A percentile compares a stretch with the other conserved stretches of the same genome.
Conservation (phyloP, 1,140 invertebrate species). For the Drosophila leontia region DNA sequence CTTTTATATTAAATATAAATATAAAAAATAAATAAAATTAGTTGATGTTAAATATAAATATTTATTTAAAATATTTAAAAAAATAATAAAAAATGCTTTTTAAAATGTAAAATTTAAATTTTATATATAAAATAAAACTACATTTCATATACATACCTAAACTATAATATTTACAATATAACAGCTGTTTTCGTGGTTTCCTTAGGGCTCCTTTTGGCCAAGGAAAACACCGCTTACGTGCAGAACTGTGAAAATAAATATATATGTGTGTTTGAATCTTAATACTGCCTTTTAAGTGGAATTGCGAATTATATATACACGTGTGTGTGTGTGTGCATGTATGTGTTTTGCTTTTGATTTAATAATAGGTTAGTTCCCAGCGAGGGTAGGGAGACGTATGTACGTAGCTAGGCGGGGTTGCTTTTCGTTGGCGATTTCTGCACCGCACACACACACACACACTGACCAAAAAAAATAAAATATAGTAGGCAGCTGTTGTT, state of each 20-base stretch:
- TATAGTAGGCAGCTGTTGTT: slow-evolving; percentile 24
- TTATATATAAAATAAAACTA: background rate
- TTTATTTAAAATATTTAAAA: no score
- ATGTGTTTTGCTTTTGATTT: slow-evolving; percentile 15
- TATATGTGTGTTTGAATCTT: background rate
- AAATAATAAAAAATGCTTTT: no score
- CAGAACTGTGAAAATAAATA: slow-evolving; percentile 6
- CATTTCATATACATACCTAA: background rate
- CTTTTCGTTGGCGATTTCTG: slow-evolving; percentile 21
- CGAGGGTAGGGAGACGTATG: background rate
- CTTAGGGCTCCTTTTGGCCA: background rate
- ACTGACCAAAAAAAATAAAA: slow-evolving; percentile 14
- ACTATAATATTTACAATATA: background rate
- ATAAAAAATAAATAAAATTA: no score
- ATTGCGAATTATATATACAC: background rate
- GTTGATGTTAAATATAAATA: no score
- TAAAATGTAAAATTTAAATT: background rate
- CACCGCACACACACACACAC: slow-evolving; percentile 20
- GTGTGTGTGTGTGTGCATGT: background rate
- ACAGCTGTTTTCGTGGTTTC: background rate
- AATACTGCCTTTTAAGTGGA: slow-evolving; percentile 9
- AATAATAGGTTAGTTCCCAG: slow-evolving; percentile 8
- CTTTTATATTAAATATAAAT: no score
- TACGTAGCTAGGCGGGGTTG: slow-evolving; percentile 2
- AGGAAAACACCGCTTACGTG: background rate